Base-by-base conservation (phyloP, 2,797 vertebrate species). In the Takifugu ocellatus region DNA sequence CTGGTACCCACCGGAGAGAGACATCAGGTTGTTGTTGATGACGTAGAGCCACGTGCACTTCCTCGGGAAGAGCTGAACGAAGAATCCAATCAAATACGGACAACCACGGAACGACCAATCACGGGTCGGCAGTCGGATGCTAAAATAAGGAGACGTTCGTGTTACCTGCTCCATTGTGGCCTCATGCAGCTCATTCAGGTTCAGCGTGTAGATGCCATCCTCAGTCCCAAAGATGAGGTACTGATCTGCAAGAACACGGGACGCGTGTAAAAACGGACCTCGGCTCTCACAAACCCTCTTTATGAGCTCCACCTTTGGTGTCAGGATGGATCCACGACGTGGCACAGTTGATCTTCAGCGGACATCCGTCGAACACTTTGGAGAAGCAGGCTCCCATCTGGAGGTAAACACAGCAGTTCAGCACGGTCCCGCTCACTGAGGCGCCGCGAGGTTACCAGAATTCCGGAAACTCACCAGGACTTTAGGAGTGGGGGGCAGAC, bases 371-470 rank as follows among this genome's bases (percentile, higher is more conserved):
- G 82, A 99, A 99, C 63, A 99, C 96, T 90, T 99, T 99, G 43
- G 97, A 98, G 89, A 99, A 99, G 82, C 97, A 99, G 0, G 97
- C 97, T 75, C 97, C 97, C 97, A 98, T 99, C 97, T 99, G 89
- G 68, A 70, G 75, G 5, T 56, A 54, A 74, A 68, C 47, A 61
- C 49, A 70, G 16, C 26, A 17, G 25, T 14, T 39, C 36, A 39
- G 36, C 36, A 39, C 11, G 14, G 36, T 14, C 36, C 36, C 3
- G 54, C 49, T 68, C 57, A 49, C 50, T 3, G 16, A 52, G 56
- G 44, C 10, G 15, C 51, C 36, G 11, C 63, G 46, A 79, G 53
- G 73, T 84, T 81, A 83, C 36, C 36, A 14, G 36, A 4, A 39
- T 4, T 39, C 36, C 10, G 36, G 36, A 2, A 7, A 79, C 94